Evolutionary conservation across 2,113 vertebrate genomes (phyloP), one percentile per base, ranked within the genome.

Genomic region (Podiceps cristatus): DNA sequence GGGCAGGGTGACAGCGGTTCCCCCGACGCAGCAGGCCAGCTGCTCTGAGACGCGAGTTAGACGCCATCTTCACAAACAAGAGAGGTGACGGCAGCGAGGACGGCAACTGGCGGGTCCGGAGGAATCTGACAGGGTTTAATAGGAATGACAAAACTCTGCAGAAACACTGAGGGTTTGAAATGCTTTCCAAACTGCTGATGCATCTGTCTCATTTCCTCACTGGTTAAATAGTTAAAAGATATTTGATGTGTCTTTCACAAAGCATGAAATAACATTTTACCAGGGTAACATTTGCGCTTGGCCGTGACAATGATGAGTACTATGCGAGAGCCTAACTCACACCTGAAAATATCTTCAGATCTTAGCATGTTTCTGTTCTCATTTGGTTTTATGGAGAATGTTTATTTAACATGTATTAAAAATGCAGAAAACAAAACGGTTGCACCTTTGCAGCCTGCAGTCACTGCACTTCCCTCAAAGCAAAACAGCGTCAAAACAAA

Each of bases 21-120:
- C 19, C 58, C 7, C 20, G 0, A 4, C 1, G 4, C 52, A 31
- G 14, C 31, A 35, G 14, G 35, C 31, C 45, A 31, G 3, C 31
- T 14, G 37, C 87, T 28, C 52, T 52, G 16, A 44, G 59, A 25
- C 53, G 3, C 0, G 7, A 50, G 24, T 18, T 2, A 7, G 18
- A 53, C 13, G 2, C 14, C 10, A 3, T 14, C 44, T 16, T 44
- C 44, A 11, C 42, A 37, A 37, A 9, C 28, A 7, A 44, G 50
- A 56, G 67, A 16, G 58, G 33, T 9, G 44, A 42, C 2, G 2
- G 77, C 60, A 59, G 71, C 2, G 3, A 49, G n/a, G 52, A n/a
- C 2, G 3, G 84, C 3, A 2, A 18, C 33, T 3, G 22, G 42
- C 2, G 2, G 11, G 45, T 50, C 25, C 3, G 0, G 37, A 49